Evolutionary conservation across 1,140 invertebrate genomes (phyloP).

Genomic region (Zaprionus ghesquierei): DNA sequence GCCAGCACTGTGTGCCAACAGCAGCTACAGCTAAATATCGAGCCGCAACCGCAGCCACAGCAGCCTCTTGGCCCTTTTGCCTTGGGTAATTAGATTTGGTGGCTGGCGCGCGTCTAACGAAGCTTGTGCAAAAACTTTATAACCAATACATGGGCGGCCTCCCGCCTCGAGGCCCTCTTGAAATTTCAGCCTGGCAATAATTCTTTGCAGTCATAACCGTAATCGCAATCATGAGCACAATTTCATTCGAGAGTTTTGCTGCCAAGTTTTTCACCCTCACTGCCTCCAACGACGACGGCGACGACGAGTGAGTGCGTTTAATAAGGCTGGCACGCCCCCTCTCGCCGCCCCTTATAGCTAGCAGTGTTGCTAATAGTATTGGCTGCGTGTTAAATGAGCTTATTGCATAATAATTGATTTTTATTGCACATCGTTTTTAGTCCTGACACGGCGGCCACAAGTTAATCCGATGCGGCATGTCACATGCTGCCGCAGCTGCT

Average conservation of each 20-base stretch:
- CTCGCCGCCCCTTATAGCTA: too few species aligned
- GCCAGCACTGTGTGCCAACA: slow-evolving; percentile 17
- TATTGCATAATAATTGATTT: slow-evolving; percentile 74
- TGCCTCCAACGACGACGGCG: slow-evolving; percentile 21
- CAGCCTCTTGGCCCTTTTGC: not conserved
- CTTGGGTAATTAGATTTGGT: slow-evolving; percentile 61
- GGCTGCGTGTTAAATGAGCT: slow-evolving; percentile 42
- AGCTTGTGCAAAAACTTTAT: slow-evolving; percentile 42
- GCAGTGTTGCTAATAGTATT: slow-evolving; percentile 2
- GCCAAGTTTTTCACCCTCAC: slow-evolving; percentile 28
- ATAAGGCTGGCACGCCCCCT: slow-evolving; percentile 48
- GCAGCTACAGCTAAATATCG: not conserved
- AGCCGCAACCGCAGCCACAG: not conserved
- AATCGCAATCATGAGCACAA: slow-evolving; percentile 78
- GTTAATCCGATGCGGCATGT: not conserved
- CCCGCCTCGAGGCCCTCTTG: not conserved
- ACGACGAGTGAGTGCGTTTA: slow-evolving; percentile 53
- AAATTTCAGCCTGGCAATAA: slow-evolving; percentile 31
- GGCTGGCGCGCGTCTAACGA: slow-evolving; percentile 50
- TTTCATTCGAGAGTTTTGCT: slow-evolving; percentile 69
- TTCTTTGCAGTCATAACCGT: slow-evolving; percentile 63
- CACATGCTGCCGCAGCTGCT: not conserved
- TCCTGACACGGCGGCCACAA: not conserved
- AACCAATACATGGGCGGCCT: slow-evolving; percentile 6
- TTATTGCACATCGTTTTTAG: slow-evolving; percentile 26